These are phyloP conservation scores for Aix galericulata DNA, from an alignment of 2,113 vertebrate species.

Conservation along the genomic window DNA sequence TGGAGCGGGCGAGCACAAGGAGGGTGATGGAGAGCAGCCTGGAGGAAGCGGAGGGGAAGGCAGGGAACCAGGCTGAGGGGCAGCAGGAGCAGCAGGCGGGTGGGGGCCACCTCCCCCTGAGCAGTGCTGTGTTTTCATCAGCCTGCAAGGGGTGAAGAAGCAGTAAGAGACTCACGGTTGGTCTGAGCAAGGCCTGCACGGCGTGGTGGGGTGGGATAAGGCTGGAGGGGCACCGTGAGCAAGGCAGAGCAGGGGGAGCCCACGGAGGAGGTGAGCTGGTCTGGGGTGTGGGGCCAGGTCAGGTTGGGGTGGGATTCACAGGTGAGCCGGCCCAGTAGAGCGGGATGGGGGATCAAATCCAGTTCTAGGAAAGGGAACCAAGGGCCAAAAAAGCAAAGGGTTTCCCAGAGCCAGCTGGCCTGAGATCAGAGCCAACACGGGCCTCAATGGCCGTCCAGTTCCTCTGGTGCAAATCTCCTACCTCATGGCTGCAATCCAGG, in stretches of 20 bases:
- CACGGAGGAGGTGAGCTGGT: neutral
- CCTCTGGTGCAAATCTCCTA: neutral
- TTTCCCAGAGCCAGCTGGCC: conserved; percentile 6
- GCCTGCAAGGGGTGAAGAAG: neutral
- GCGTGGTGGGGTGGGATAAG: neutral
- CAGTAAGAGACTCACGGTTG: neutral
- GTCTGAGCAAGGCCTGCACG: neutral
- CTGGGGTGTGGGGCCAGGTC: neutral
- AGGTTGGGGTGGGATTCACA: neutral
- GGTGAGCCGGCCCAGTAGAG: neutral
- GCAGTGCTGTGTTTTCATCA: neutral
- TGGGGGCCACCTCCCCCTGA: neutral
- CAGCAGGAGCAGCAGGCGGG: neutral
- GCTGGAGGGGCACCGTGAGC: neutral
- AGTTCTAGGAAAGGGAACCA: neutral
- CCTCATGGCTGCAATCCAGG: neutral
- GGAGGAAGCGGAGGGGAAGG: neutral
- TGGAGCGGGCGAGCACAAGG: neutral
- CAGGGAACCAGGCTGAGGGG: neutral
- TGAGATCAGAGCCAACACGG: neutral
- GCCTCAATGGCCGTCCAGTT: neutral
- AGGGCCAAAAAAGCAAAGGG: neutral
- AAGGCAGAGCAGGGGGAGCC: neutral
- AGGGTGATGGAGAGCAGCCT: neutral
- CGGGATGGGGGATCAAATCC: neutral